Evolutionary conservation across 2,888 invertebrate species (phyloP).

Genomic region (Mycalesis mineus): DNA sequence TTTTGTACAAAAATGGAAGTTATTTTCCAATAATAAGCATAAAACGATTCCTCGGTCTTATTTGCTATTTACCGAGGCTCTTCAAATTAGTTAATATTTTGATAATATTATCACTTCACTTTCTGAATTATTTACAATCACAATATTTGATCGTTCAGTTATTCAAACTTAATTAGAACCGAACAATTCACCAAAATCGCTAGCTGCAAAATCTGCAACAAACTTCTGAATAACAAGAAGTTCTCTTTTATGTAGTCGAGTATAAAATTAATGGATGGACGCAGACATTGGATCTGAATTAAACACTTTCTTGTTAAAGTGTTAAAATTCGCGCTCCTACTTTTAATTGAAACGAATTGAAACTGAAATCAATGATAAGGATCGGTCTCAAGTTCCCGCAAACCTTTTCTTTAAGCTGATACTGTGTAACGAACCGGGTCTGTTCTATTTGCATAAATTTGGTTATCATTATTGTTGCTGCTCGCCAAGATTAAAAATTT

Average conservation of each 20-base stretch:
- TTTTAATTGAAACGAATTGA: constrained; percentile 44
- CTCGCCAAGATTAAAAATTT: constrained; percentile 51
- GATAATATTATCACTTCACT: too few relatives aligned
- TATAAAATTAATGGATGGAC: neutral
- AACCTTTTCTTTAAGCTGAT: constrained; percentile 59
- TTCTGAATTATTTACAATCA: too few relatives aligned
- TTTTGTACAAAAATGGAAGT: too few relatives aligned
- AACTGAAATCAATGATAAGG: constrained; percentile 54
- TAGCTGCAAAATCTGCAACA: neutral
- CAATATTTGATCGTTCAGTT: neutral
- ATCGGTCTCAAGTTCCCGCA: constrained; percentile 52
- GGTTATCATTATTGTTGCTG: constrained; percentile 57
- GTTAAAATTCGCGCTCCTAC: constrained; percentile 35
- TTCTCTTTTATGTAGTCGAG: neutral
- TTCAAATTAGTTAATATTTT: too few relatives aligned
- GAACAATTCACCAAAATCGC: neutral
- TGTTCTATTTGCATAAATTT: constrained; percentile 73
- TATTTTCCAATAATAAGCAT: too few relatives aligned
- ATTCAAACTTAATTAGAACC: neutral
- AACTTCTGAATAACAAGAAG: neutral
- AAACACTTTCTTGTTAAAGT: constrained; percentile 2
- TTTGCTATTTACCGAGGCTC: too few relatives aligned
- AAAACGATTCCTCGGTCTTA: too few relatives aligned
- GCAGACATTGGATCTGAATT: neutral
- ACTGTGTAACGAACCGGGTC: constrained; percentile 68